A percentile compares a stretch with the other conserved stretches of the same genome.
phyloP scores from a whole-genome alignment of 2,888 invertebrate genomes.

The Caprella mutica region DNA sequence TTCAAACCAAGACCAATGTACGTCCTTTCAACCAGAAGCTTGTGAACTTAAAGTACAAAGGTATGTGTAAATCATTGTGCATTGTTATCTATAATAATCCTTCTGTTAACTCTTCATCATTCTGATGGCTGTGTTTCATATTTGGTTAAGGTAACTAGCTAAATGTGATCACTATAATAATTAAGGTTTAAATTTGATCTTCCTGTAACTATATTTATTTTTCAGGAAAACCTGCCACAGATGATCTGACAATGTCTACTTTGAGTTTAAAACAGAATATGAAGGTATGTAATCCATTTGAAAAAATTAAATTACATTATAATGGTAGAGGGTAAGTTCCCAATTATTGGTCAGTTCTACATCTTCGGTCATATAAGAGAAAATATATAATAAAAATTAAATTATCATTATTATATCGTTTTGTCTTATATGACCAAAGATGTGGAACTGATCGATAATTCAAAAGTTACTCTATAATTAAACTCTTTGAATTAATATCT shows the following conservation, averaged over 20 bases:
- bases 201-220: slow-evolving; percentile 8
- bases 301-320: not conserved
- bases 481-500: too few species aligned
- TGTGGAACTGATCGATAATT: too few species aligned
- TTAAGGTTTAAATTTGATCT: not conserved
- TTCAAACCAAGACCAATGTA: slow-evolving; percentile 78
- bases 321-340: too few species aligned
- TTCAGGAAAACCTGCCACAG: slow-evolving; percentile 26
- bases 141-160: not conserved
- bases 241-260: slow-evolving; percentile 22
- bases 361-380: not conserved
- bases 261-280: slow-evolving; percentile 17
- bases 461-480: too few species aligned
- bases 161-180: not conserved
- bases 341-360: not conserved
- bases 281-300: slow-evolving; percentile 13
- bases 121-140: not conserved
- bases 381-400: not conserved
- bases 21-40: slow-evolving; percentile 86
- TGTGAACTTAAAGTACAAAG: slow-evolving; percentile 82
- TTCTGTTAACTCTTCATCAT: not conserved
- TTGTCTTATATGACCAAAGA: not conserved
- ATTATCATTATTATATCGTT: not conserved
- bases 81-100: not conserved
- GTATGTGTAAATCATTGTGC: slow-evolving; percentile 44